Conservation (phyloP, 2,797 vertebrate species). For the Acropternis orthonyx region DNA sequence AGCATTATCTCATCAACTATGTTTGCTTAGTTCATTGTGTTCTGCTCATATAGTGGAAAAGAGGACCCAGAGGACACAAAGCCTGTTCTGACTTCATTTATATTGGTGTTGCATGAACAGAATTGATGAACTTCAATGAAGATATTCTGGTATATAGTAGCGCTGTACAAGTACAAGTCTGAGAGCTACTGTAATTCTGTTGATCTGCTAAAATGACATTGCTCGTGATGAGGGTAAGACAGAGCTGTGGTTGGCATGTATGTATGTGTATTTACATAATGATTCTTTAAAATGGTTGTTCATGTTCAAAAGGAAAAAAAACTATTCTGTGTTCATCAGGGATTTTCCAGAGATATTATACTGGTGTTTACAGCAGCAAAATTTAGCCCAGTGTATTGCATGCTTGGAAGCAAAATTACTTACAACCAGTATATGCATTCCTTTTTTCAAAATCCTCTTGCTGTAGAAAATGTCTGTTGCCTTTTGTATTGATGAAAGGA, state of each 20-base stretch:
- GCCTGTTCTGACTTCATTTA: background rate
- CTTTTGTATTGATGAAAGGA: slow-evolving; percentile 15
- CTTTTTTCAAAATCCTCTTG: background rate
- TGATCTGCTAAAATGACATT: background rate
- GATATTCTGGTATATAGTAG: background rate
- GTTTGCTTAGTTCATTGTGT: background rate
- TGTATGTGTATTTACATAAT: background rate
- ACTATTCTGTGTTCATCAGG: background rate
- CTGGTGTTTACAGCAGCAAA: background rate
- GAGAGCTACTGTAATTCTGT: background rate
- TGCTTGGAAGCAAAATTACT: background rate
- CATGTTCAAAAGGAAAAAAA: background rate
- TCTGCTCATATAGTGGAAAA: background rate
- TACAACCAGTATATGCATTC: background rate
- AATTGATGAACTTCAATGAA: background rate
- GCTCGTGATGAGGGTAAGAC: background rate
- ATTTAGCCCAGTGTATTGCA: background rate
- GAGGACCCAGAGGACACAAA: background rate
- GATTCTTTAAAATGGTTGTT: background rate
- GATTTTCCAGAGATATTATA: background rate
- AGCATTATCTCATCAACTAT: background rate
- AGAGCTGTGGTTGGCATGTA: background rate
- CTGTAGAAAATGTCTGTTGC: background rate
- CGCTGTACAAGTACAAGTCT: background rate
- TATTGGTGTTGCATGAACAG: background rate